Conservation (phyloP, 2,113 vertebrate genomes). For the Hirundichthys speculiger region DNA sequence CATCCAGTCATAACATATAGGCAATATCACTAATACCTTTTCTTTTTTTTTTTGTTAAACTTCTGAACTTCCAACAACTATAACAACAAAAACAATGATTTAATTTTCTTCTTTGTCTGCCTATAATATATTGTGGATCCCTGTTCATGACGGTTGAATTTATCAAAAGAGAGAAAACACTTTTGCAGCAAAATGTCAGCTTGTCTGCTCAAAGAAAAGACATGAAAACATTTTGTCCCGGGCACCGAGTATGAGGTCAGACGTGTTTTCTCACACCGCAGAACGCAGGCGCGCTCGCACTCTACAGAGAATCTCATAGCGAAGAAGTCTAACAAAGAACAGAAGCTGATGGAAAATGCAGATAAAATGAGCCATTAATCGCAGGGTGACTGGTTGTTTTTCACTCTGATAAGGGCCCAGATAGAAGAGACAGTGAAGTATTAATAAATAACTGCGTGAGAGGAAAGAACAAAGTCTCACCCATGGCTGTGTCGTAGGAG, state of each 20-base stretch:
- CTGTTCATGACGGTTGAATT: background rate
- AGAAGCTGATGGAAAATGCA: conserved; percentile 19
- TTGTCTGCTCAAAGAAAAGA: conserved; percentile 9
- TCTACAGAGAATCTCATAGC: background rate
- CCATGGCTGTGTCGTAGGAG: conserved; percentile 96
- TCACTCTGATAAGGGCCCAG: conserved; percentile 4
- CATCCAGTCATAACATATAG: background rate
- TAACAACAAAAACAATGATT: conserved; percentile 7
- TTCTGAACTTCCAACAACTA: conserved; percentile 8
- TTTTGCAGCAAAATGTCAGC: conserved; percentile 14
- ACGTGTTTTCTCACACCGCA: conserved; percentile 11
- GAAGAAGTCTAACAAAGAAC: conserved; percentile 11
- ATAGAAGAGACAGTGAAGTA: conserved; percentile 8
- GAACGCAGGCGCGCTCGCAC: conserved; percentile 1
- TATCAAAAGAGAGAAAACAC: background rate
- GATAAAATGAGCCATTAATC: conserved; percentile 43
- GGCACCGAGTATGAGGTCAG: conserved; percentile 9
- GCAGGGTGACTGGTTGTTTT: conserved; percentile 3
- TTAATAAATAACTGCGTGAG: conserved; percentile 7
- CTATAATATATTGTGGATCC: conserved; percentile 2
- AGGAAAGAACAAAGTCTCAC: conserved; percentile 80
- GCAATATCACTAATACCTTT: too few relatives aligned
- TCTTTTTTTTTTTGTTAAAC: too few relatives aligned
- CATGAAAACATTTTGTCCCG: conserved; percentile 24
- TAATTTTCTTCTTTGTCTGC: conserved; percentile 8